Conservation (phyloP, 2,888 invertebrate genomes). For the Xestoiulus laeticollis region DNA sequence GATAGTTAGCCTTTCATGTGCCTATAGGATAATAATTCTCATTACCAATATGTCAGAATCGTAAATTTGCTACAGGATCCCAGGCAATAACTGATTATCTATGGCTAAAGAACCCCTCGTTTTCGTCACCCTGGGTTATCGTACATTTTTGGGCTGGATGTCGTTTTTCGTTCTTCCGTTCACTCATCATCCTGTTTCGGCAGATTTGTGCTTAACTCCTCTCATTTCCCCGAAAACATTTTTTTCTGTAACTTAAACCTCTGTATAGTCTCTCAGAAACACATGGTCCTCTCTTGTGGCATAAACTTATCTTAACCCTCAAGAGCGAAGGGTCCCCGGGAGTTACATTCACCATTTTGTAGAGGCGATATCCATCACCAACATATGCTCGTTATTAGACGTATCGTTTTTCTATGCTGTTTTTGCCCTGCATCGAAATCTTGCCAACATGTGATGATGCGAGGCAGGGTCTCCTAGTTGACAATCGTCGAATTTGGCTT, state of each 20-base stretch:
- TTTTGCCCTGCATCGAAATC: neutral
- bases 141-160: neutral
- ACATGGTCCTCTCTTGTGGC: neutral
- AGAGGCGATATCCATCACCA: neutral
- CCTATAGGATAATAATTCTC: neutral
- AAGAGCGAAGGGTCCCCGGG: neutral
- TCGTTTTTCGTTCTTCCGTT: neutral
- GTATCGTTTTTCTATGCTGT: neutral
- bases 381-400: neutral
- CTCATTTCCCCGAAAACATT: neutral
- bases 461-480: neutral
- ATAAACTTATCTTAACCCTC: neutral
- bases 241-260: neutral
- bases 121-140: conserved; percentile 28
- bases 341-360: neutral
- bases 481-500: neutral
- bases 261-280: neutral
- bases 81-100: neutral
- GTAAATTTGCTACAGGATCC: neutral
- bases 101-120: neutral
- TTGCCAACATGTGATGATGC: neutral
- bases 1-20: neutral
- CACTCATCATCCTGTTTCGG: conserved; percentile 4
- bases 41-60: neutral
- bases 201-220: neutral